Conservation (phyloP, 2,797 vertebrate genomes). For the Eulemur coronatus region DNA sequence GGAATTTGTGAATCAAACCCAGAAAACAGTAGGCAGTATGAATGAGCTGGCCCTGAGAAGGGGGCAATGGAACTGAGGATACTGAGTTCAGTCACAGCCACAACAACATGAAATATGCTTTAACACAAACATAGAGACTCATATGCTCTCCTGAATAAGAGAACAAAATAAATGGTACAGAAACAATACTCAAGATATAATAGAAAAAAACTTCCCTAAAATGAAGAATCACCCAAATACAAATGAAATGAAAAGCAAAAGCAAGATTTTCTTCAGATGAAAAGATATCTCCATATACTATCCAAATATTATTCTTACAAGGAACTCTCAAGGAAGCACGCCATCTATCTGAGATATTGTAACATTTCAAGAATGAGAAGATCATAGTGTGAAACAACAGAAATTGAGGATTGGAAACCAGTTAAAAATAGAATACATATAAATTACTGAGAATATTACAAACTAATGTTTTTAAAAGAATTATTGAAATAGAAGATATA, state of each 20-base stretch:
- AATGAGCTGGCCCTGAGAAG: background rate
- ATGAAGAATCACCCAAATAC: background rate
- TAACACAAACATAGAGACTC: background rate
- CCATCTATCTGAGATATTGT: background rate
- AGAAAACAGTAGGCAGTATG: background rate
- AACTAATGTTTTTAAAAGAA: background rate
- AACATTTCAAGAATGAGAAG: background rate
- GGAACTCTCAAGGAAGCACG: background rate
- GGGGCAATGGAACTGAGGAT: background rate
- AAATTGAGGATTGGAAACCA: background rate
- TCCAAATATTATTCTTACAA: background rate
- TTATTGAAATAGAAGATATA: background rate
- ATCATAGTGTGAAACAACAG: background rate
- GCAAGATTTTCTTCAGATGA: background rate
- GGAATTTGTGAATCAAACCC: background rate
- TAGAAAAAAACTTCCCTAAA: background rate
- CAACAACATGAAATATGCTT: background rate
- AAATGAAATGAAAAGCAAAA: background rate
- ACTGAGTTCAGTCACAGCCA: background rate
- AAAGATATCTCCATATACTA: background rate
- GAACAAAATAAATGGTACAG: background rate
- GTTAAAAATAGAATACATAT: background rate
- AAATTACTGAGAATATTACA: background rate
- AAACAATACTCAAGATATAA: background rate
- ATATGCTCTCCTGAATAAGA: background rate